Percentiles rank a stretch among this genome's conserved stretches.
Conservation (phyloP, 2,113 vertebrate genomes). For the Choloepus hoffmanni region DNA sequence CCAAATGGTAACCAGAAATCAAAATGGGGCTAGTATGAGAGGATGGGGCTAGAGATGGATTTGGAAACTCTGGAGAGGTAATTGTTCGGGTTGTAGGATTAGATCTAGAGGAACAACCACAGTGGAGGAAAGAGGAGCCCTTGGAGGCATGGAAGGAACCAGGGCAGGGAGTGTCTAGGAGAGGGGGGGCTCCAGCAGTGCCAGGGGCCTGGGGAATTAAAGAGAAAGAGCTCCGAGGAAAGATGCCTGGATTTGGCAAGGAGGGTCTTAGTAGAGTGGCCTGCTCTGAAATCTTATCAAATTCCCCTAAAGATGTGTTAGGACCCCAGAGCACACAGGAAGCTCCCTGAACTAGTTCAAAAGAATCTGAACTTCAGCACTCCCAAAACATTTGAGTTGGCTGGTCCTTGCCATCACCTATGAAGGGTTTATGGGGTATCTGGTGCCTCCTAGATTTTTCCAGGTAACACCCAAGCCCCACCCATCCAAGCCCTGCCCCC, state of each 20-base stretch:
- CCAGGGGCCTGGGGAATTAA: not conserved
- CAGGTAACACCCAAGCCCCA: fast-evolving
- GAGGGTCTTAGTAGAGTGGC: not conserved
- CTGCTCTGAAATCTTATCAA: not conserved
- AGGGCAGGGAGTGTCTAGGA: not conserved
- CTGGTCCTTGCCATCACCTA: no score
- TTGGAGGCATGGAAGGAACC: no score
- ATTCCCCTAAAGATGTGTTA: not conserved
- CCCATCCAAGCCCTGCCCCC: not conserved
- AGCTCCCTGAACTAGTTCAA: not conserved
- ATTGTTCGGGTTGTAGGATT: not conserved
- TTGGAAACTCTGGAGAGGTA: not conserved
- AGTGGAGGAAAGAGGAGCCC: no score
- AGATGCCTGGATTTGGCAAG: not conserved
- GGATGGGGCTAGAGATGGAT: no score
- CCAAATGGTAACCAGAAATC: not conserved
- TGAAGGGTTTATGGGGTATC: not conserved
- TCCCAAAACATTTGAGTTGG: fast-evolving
- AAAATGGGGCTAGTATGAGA: not conserved
- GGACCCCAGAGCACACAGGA: not conserved
- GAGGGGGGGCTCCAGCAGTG: fast-evolving
- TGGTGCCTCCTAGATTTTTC: not conserved
- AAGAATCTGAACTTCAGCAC: not conserved
- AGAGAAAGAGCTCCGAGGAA: not conserved
- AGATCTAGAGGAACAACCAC: not conserved